phyloP scores from a whole-genome alignment of 2,113 vertebrate species.

The Sialia sialis region DNA sequence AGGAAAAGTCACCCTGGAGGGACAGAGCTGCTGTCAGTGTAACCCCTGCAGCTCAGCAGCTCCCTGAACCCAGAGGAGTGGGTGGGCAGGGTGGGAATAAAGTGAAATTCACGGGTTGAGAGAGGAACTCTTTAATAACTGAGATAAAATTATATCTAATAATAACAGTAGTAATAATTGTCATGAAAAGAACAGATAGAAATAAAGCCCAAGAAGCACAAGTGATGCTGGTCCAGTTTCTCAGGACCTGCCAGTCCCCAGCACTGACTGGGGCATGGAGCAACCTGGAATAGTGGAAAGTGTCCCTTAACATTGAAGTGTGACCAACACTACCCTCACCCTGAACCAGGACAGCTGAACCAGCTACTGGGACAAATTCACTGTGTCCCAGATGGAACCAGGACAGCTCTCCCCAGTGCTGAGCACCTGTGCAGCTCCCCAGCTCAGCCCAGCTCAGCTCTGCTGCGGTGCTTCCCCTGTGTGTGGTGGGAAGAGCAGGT shows the following conservation, averaged over 20 bases:
- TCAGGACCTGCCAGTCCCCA: not conserved
- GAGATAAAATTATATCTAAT: not conserved
- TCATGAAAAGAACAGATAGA: not conserved
- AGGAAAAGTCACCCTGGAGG: not conserved
- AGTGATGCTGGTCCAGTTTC: not conserved
- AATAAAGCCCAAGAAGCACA: not conserved
- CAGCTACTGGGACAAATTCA: not conserved
- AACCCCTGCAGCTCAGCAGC: not conserved
- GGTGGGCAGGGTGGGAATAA: not conserved
- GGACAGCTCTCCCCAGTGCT: not conserved
- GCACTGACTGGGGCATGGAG: accelerated
- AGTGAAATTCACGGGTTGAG: not conserved
- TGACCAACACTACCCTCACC: not conserved
- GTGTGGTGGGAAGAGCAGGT: not conserved
- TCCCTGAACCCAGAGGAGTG: not conserved
- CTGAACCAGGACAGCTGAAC: not conserved
- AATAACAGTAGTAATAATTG: not conserved
- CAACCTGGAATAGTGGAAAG: accelerated
- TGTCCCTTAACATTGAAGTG: not conserved
- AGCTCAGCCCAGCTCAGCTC: not conserved
- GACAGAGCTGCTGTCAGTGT: not conserved
- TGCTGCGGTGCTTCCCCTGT: not conserved
- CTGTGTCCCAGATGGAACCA: not conserved
- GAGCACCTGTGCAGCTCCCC: not conserved
- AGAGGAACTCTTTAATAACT: not conserved